Percentiles rank a stretch among this genome's conserved stretches.
Evolutionary conservation across 35 echinoderm and acorn worm species (phyloP).

Genomic region (Anneissia japonica): DNA sequence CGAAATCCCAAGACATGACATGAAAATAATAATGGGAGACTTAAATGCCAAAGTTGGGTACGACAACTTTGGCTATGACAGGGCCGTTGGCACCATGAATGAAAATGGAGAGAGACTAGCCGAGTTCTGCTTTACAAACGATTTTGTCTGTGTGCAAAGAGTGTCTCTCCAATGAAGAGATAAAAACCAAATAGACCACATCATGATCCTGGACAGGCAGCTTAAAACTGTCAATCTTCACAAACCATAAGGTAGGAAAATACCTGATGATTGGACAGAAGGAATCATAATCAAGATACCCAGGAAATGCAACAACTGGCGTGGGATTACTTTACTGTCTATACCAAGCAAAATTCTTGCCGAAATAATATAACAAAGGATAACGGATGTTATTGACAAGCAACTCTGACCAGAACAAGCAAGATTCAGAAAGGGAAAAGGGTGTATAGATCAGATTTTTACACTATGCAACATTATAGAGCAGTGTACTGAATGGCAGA

Average conservation of each 20-base stretch:
- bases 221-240: too few species aligned
- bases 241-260: too few species aligned
- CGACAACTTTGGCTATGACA: background rate
- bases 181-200: constrained; percentile 17
- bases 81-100: background rate
- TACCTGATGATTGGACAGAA: too few species aligned
- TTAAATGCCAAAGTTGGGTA: background rate
- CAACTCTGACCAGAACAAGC: background rate
- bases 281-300: background rate
- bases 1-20: background rate
- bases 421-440: background rate
- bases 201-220: constrained; percentile 8
- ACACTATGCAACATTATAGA: background rate
- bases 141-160: background rate
- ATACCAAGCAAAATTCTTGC: background rate
- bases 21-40: background rate
- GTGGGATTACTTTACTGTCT: background rate
- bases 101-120: constrained; percentile 1
- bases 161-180: background rate
- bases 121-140: background rate
- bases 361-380: background rate
- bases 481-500: background rate
- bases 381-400: background rate
- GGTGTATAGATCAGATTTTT: background rate
- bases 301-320: background rate